Evolutionary conservation across 2,797 vertebrate genomes (phyloP), one percentile per base, ranked within the genome.

Genomic region (Sphaeramia orbicularis): DNA sequence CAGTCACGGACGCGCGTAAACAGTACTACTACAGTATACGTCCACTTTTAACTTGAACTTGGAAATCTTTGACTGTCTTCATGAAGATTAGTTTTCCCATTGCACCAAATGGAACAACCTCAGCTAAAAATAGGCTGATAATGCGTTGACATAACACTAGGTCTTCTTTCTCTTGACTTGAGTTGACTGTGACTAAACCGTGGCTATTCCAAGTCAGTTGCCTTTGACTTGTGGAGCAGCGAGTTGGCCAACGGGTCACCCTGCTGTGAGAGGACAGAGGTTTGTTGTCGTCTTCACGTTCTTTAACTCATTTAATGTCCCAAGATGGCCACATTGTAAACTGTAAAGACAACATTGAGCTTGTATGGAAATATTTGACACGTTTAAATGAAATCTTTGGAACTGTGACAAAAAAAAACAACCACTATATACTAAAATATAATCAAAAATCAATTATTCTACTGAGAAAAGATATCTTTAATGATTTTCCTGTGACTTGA

Each of bases 191-290:
- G 13, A 32, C 40, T 21, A 80, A 37, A n/a, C 47, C 44, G 7
- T 2, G 16, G 10, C 14, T 11, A 10, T 37, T 13, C 54, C 24
- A 68, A 2, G 40, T 63, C 41, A 36, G 32, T 69, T 27, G 79
- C 70, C 63, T 40, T 65, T 66, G 74, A 24, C 56, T 62, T 83
- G 72, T 76, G 45, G 60, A 50, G 5, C 2, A 1, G 52, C 42
- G 52, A 12, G 35, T 4, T 68, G 61, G 40, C 56, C 38, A 4
- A 6, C 1, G 21, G 24, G 38, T 75, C 47, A 10, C 36, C 7
- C 1, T 27, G 10, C 21, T 58, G 19, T 45, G 12, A 16, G 32
- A 45, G 21, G 50, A 10, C 65, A 10, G 53, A 54, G 10, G 8
- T 15, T 4, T 19, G 36, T 37, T 12, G 15, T 18, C 14, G 18